Conservation (phyloP, 1,140 invertebrate species). For the Ostrea edulis region DNA sequence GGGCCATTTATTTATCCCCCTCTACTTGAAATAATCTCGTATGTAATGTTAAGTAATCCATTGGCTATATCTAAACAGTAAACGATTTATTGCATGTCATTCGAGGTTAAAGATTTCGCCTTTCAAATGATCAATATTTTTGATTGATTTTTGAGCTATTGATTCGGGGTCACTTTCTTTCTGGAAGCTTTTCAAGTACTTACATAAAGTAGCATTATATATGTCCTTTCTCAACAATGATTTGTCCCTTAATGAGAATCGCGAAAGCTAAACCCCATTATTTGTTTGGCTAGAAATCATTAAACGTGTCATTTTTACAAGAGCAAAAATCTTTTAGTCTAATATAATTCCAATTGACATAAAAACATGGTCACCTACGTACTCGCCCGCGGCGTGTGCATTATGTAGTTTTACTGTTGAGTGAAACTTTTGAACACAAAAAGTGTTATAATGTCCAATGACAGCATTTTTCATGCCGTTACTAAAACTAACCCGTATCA, state of each 20-base stretch:
- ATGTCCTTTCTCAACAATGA: not conserved
- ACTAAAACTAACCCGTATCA: too few species aligned
- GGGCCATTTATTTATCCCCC: not conserved
- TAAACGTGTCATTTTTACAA: not conserved
- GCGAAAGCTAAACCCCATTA: not conserved
- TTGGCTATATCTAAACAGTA: not conserved
- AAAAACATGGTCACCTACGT: not conserved
- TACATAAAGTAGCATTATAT: not conserved
- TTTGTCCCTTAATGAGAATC: not conserved
- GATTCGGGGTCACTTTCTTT: not conserved
- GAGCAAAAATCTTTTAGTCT: not conserved
- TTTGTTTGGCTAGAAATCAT: conserved; percentile 22
- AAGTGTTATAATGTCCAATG: too few species aligned
- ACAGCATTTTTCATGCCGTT: too few species aligned
- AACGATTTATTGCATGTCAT: conserved; percentile 25
- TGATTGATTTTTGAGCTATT: not conserved
- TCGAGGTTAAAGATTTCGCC: conserved; percentile 10
- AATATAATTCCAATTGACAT: conserved; percentile 12
- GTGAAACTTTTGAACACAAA: not conserved
- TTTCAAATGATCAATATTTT: not conserved
- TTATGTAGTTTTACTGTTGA: not conserved
- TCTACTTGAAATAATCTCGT: conserved; percentile 4
- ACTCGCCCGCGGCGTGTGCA: not conserved
- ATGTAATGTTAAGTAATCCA: conserved; percentile 27
- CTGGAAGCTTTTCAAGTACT: not conserved